Evolutionary conservation across 1,140 invertebrate genomes (phyloP), one percentile per base, ranked within the genome.

Genomic region (Pachyrhynchus sulphureomaculatus): DNA sequence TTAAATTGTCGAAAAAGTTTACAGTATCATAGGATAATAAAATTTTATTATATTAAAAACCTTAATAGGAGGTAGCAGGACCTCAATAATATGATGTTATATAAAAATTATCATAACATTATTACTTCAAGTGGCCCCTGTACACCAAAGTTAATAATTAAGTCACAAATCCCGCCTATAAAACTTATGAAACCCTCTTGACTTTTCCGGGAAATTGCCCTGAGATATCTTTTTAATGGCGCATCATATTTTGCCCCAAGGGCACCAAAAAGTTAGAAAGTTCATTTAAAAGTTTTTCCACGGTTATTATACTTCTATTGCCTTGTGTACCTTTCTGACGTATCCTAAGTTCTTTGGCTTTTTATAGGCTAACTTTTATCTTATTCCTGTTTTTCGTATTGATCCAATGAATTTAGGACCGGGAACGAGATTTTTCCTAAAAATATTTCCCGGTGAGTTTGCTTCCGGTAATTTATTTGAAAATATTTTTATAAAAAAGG

Each of bases 271-370:
- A 41, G 52, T 54, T 41, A 20, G 15, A 41, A 54, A 54, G 36
- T 54, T 54, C 52, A 42, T 54, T 54, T 54, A 42, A 54, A 54
- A 54, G 15, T 54, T 54, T 24, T 41, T 26, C 52, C 36, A 29
- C 39, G 36, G 21, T 15, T 42, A 54, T 54, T 54, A 39, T 39
- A 29, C 52, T 54, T 54, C 52, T 54, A 54, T 54, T 54, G 52
- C 37, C 33, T 54, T 54, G 36, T 39, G 36, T 39, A 41, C 36
- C 36, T 42, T 54, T 36, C 36, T 52, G 26, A 52, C 48, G 34
- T 52, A 33, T 52, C 20, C 34, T 33, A 9, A 36, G 18, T 36
- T 37, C 33, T 10, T 49, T 18, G n/a, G n/a, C 32, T 49, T 49
- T 49, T 49, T 49, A 49, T 49, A 21, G 47, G 10, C 29, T 20